phyloP scores from a whole-genome alignment of 2,888 invertebrate genomes.

The Exephanes ischioxanthus region DNA sequence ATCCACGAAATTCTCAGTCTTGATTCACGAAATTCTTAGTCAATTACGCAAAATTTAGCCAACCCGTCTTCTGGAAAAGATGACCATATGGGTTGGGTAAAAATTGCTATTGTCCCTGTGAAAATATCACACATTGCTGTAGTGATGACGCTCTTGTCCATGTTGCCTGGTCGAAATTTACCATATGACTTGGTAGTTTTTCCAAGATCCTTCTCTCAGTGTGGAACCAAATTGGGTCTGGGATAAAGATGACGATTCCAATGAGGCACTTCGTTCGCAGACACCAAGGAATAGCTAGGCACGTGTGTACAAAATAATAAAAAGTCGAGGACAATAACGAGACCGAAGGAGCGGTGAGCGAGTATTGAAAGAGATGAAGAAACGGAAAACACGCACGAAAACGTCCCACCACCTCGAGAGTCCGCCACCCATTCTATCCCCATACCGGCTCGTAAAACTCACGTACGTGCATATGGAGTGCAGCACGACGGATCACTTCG shows the following conservation, averaged over 20 bases:
- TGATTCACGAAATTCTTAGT: too few relatives aligned
- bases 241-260: not conserved
- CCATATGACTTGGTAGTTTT: too few relatives aligned
- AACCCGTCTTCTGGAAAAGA: too few relatives aligned
- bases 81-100: too few relatives aligned
- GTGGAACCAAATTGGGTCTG: too few relatives aligned
- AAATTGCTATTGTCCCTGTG: too few relatives aligned
- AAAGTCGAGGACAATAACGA: conserved; percentile 9
- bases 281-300: not conserved
- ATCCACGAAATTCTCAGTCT: too few relatives aligned
- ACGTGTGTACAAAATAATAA: conserved; percentile 1
- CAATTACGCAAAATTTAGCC: too few relatives aligned
- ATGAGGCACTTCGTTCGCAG: not conserved
- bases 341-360: not conserved
- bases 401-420: not conserved
- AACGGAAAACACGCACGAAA: conserved; percentile 41
- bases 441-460: conserved; percentile 66
- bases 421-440: conserved; percentile 43
- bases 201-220: too few relatives aligned
- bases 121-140: too few relatives aligned
- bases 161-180: too few relatives aligned
- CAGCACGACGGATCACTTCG: conserved; percentile 75
- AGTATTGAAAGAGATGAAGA: conserved; percentile 20
- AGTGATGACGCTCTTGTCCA: too few relatives aligned
- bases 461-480: conserved; percentile 70